Evolutionary conservation across 37 sponge, comb jelly and placozoan genomes (phyloP).

Genomic region (Diacarnus erythraeanus): DNA sequence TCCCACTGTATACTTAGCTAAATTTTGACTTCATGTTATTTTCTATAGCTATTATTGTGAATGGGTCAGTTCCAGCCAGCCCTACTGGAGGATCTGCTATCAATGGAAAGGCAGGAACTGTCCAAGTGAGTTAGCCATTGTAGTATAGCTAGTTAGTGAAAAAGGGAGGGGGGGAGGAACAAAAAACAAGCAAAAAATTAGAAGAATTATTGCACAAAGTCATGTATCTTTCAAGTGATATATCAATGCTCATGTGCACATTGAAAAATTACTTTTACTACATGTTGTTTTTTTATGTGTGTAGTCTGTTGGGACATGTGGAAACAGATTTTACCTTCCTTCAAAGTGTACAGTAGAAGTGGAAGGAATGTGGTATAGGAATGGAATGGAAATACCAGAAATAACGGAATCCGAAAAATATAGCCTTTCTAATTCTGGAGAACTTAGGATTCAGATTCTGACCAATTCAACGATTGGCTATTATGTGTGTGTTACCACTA

Average conservation of each 20-base stretch:
- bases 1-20: no score
- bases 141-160: no score
- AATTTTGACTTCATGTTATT: background rate
- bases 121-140: background rate
- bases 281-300: background rate
- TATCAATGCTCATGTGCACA: no score
- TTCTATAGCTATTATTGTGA: background rate
- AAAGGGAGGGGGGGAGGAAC: no score
- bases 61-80: background rate
- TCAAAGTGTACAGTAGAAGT: background rate
- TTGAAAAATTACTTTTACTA: no score
- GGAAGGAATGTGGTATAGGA: conserved; percentile 7
- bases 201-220: no score
- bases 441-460: conserved; percentile 15
- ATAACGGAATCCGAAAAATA: background rate
- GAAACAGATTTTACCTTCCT: background rate
- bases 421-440: conserved; percentile 1
- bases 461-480: background rate
- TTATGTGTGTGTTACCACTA: conserved; percentile 20
- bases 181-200: no score
- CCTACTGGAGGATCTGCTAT: conserved; percentile 2
- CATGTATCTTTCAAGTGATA: no score
- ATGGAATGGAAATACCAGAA: background rate
- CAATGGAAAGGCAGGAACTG: background rate
- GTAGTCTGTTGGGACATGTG: conserved; percentile 15